These are phyloP conservation scores for rabbit (Oryctolagus cuniculus) DNA, from an alignment of 2,113 vertebrate genomes.

Conservation along the genomic window DNA sequence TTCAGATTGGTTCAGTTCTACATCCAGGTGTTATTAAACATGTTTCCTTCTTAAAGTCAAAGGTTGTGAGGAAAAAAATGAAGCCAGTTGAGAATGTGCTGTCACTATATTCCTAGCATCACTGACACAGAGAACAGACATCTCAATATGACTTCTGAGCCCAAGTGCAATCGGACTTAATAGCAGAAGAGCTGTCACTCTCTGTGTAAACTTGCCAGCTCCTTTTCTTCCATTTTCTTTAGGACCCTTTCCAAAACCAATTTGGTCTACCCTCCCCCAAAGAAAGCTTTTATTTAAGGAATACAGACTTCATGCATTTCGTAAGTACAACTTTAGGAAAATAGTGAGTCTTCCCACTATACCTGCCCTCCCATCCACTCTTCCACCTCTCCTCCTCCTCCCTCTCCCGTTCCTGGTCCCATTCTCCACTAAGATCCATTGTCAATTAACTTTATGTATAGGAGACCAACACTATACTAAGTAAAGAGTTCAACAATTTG, in stretches of 20 bases:
- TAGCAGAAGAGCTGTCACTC: neutral
- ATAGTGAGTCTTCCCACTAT: too few relatives aligned
- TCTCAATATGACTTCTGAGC: neutral
- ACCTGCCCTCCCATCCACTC: too few relatives aligned
- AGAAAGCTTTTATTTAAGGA: too few relatives aligned
- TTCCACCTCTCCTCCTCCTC: too few relatives aligned
- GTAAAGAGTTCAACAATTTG: too few relatives aligned
- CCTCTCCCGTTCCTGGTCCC: too few relatives aligned
- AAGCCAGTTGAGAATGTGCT: neutral
- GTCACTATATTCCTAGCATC: neutral
- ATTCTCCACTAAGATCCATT: too few relatives aligned
- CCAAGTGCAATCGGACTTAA: neutral
- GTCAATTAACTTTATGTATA: too few relatives aligned
- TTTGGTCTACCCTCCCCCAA: neutral
- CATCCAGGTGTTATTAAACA: slow-evolving; percentile 23
- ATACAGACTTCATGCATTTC: too few relatives aligned
- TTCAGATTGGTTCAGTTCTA: slow-evolving; percentile 6
- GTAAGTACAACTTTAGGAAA: too few relatives aligned
- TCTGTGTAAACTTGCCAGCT: neutral
- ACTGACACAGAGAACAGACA: neutral
- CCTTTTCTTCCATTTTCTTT: neutral
- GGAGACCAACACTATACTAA: too few relatives aligned
- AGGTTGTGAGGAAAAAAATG: neutral
- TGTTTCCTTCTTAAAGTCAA: slow-evolving; percentile 17
- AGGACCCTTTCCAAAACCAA: slow-evolving; percentile 14